Evolutionary conservation across 1,140 invertebrate genomes (phyloP).

Genomic region (Pomacea maculata): DNA sequence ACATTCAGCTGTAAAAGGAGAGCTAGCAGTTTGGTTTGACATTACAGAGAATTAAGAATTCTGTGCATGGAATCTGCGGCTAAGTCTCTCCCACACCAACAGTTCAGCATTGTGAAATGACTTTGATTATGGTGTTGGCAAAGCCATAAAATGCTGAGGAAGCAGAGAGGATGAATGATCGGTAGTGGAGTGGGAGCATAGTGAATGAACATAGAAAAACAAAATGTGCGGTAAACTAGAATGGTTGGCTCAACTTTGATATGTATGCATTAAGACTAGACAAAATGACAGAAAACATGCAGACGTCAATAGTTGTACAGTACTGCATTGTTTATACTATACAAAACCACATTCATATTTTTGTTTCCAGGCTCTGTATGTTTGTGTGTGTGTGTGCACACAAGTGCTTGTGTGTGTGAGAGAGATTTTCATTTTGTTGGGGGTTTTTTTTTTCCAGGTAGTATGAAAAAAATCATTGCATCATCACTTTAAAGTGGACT

Average conservation of each 20-base stretch:
- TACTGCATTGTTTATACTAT: constrained; percentile 20
- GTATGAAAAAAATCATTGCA: constrained; percentile 9
- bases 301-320: background rate
- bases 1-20: too few relatives aligned
- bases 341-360: constrained; percentile 24
- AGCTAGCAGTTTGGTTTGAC: too few relatives aligned
- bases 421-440: too few relatives aligned
- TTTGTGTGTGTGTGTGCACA: background rate
- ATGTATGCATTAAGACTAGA: background rate
- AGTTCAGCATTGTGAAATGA: too few relatives aligned
- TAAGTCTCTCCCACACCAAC: too few relatives aligned
- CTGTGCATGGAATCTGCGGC: too few relatives aligned
- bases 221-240: background rate
- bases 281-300: constrained; percentile 5
- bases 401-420: too few relatives aligned
- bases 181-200: background rate
- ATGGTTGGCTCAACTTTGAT: constrained; percentile 10
- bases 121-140: too few relatives aligned
- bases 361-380: constrained; percentile 10
- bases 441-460: background rate
- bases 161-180: background rate
- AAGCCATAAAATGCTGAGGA: background rate
- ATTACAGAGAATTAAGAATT: too few relatives aligned
- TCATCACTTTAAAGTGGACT: constrained; percentile 3
- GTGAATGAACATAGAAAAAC: background rate